phyloP scores from a whole-genome alignment of 2,888 invertebrate genomes.

The Philereme vetulata region DNA sequence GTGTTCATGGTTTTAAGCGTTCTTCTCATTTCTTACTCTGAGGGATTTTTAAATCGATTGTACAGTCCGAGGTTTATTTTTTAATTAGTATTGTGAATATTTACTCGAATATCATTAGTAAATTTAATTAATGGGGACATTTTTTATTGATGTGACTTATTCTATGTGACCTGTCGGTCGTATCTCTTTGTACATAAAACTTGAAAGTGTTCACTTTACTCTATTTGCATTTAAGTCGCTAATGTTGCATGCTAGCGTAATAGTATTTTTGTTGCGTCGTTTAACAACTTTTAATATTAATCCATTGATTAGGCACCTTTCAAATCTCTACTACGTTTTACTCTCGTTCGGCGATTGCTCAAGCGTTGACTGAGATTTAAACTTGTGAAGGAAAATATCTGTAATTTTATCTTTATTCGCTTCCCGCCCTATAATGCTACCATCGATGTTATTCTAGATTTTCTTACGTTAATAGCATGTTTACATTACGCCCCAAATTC shows the following conservation, averaged over 20 bases:
- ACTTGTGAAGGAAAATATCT: conserved; percentile 43
- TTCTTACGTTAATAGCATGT: conserved; percentile 55
- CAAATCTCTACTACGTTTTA: conserved; percentile 41
- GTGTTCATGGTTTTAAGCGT: conserved; percentile 69
- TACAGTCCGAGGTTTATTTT: conserved; percentile 56
- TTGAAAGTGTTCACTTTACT: conserved; percentile 79
- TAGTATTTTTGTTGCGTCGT: conserved; percentile 48
- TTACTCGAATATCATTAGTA: conserved; percentile 80
- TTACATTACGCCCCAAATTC: conserved; percentile 63
- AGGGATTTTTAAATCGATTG: conserved; percentile 57
- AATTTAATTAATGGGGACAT: conserved; percentile 62
- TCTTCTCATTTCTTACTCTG: conserved; percentile 68
- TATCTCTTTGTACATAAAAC: conserved; percentile 73
- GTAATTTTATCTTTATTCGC: conserved; percentile 44
- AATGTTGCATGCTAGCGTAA: conserved; percentile 73
- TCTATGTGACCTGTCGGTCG: conserved; percentile 57
- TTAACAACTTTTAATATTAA: conserved; percentile 40
- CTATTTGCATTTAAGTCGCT: conserved; percentile 80
- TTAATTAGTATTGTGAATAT: conserved; percentile 75
- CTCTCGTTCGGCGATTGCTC: conserved; percentile 71
- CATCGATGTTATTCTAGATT: conserved; percentile 45
- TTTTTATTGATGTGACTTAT: conserved; percentile 53
- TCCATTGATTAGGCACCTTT: conserved; percentile 34
- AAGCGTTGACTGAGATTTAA: conserved; percentile 70
- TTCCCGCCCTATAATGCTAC: conserved; percentile 35